Percentiles rank a stretch among this genome's conserved stretches.
These are phyloP conservation scores for Lissonota sp. DNA, from an alignment of 2,888 invertebrate genomes.

Conservation along the genomic window DNA sequence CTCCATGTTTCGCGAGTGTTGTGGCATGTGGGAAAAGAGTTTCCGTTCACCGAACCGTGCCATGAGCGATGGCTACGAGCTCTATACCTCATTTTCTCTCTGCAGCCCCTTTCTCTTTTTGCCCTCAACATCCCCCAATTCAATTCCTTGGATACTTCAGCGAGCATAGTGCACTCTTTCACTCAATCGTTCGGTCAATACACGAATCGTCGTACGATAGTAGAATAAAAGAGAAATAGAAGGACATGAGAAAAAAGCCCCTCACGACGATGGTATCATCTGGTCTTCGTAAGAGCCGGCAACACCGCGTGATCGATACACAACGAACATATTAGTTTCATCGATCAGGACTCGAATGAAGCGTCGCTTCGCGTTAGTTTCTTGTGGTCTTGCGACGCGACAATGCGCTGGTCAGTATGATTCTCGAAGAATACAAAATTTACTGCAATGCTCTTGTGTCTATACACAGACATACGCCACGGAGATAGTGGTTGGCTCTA, in stretches of 20 bases:
- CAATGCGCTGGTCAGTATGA: slow-evolving; percentile 17
- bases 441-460: slow-evolving; percentile 7
- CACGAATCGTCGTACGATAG: slow-evolving; percentile 18
- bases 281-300: slow-evolving; percentile 8
- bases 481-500: slow-evolving; percentile 26
- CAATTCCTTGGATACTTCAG: slow-evolving; percentile 75
- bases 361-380: slow-evolving; percentile 48
- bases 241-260: slow-evolving; percentile 47
- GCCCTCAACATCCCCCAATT: slow-evolving; percentile 68
- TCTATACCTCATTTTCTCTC: slow-evolving; percentile 61
- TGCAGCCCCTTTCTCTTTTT: slow-evolving; percentile 40
- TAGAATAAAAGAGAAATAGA: slow-evolving; percentile 11
- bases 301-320: slow-evolving; percentile 71
- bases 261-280: slow-evolving; percentile 30
- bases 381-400: slow-evolving; percentile 60
- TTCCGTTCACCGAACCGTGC: slow-evolving; percentile 74
- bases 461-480: background rate
- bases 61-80: slow-evolving; percentile 75
- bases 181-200: slow-evolving; percentile 23
- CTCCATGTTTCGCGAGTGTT: slow-evolving; percentile 31
- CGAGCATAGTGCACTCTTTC: slow-evolving; percentile 42
- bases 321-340: slow-evolving; percentile 76
- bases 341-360: slow-evolving; percentile 71
- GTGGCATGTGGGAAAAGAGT: slow-evolving; percentile 57
- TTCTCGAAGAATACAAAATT: slow-evolving; percentile 24